Conservation (phyloP, 2,113 vertebrate species). For the Donacobius atricapilla region DNA sequence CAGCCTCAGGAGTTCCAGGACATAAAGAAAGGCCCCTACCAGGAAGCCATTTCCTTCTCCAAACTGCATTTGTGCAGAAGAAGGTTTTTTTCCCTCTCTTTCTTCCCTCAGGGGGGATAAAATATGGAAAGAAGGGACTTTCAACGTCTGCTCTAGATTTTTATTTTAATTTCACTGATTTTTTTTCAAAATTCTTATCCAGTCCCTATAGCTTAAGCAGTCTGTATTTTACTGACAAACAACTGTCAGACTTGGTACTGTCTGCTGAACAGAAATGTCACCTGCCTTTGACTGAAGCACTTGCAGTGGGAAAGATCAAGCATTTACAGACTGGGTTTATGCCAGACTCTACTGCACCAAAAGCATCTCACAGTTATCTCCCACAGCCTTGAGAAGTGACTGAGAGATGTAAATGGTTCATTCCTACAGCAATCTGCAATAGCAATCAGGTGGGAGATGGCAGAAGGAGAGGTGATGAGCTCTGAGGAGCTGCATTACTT, state of each 20-base stretch:
- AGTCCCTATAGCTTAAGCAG: neutral
- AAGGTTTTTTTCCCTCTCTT: neutral
- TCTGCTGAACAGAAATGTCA: neutral
- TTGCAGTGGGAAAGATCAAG: neutral
- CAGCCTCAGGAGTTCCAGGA: neutral
- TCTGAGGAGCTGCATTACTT: neutral
- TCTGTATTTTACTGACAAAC: neutral
- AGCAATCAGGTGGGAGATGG: fast-evolving
- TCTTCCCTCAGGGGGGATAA: neutral
- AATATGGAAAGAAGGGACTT: slow-evolving; percentile 23
- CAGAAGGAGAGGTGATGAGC: neutral
- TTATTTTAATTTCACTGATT: neutral
- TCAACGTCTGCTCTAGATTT: slow-evolving; percentile 34
- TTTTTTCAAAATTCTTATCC: neutral
- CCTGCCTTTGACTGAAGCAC: neutral
- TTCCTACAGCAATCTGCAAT: neutral
- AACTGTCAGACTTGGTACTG: neutral
- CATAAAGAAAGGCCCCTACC: neutral
- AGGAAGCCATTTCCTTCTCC: slow-evolving; percentile 56
- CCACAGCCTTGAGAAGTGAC: fast-evolving
- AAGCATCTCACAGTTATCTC: neutral
- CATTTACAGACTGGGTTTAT: neutral
- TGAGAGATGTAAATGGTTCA: neutral
- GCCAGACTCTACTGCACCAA: neutral
- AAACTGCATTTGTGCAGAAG: slow-evolving; percentile 42